Evolutionary conservation across 2,888 invertebrate genomes (phyloP), one percentile per base, ranked within the genome.

Genomic region (Dasysyrphus albostriatus): DNA sequence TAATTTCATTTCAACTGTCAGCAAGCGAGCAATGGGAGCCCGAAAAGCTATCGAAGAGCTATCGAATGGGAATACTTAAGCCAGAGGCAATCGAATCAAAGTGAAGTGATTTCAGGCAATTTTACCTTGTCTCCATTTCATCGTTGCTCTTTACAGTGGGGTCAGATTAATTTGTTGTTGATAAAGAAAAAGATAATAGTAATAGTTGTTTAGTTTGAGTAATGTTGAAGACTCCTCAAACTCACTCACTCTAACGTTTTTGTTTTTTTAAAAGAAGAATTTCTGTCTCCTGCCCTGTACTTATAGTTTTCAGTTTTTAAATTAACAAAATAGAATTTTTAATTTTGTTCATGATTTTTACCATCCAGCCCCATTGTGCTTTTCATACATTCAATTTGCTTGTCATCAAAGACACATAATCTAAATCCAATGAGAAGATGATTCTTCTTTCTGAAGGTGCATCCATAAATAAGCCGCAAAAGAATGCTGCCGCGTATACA

Each of bases 381-480:
- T 16, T 42, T 24, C 14, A 1, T 42, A 12, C 47, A 47, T 44
- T 65, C 19, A 32, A 49, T 29, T 67, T 19, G 67, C 49, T 8
- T 67, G 67, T 49, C 67, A 67, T 65, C 65, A 65, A 16, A 47
- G 32, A 32, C 34, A 65, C n/a, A 67, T 67, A 49, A 67, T 67
- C 67, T 9, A 49, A 49, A 67, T 67, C 67, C 34, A 65, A 67
- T 67, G 67, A 47, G 32, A 29, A 39, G 10, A 47, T 5, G 47
- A 49, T 49, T 67, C 49, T 7, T 37, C 65, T 34, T 49, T 34
- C 47, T 47, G 67, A 67, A 32, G 76, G 80, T 84, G 80, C 84
- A 76, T 84, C 77, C 73, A 85, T 85, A 85, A 85, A 85, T 85
- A 85, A 77, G 73, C 81, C 72, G 54, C 54, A 69, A 39, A 77